A percentile compares a stretch with the other conserved stretches of the same genome.
These are phyloP conservation scores for Tragelaphus oryx DNA, from an alignment of 2,797 vertebrate species.

Conservation along the genomic window DNA sequence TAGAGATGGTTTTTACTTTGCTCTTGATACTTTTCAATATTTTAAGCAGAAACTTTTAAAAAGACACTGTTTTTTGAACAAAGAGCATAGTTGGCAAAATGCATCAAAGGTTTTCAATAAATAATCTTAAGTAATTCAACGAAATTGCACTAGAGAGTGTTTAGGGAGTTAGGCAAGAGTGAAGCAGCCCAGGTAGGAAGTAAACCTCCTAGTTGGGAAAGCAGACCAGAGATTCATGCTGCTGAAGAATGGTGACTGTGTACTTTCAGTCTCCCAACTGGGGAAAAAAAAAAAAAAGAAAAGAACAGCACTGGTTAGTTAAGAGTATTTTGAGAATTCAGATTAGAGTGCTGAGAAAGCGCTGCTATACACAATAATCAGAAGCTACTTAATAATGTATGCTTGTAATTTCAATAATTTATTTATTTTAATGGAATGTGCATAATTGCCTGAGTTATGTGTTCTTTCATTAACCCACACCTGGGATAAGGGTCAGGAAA, in stretches of 20 bases:
- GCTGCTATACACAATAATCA: background rate
- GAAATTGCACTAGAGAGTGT: background rate
- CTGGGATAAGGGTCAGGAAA: background rate
- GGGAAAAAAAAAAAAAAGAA: background rate
- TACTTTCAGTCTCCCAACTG: background rate
- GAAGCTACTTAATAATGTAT: slow-evolving; percentile 32
- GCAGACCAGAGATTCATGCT: background rate
- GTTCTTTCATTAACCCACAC: background rate
- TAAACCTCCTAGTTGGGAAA: background rate
- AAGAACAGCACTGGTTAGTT: background rate
- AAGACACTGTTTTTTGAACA: background rate
- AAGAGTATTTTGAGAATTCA: slow-evolving; percentile 39
- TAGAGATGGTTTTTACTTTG: background rate
- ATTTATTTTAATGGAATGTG: background rate
- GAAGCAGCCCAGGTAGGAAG: background rate
- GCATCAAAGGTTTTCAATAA: background rate
- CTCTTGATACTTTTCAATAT: background rate
- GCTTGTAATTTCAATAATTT: background rate
- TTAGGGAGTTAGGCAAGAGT: background rate
- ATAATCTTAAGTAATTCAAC: background rate
- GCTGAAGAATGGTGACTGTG: background rate
- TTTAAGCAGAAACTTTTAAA: background rate
- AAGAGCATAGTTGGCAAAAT: background rate
- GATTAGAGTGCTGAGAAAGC: background rate
- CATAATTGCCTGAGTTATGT: background rate